Evolutionary conservation across 2,113 vertebrate genomes (phyloP).

Genomic region (Corapipo altera): DNA sequence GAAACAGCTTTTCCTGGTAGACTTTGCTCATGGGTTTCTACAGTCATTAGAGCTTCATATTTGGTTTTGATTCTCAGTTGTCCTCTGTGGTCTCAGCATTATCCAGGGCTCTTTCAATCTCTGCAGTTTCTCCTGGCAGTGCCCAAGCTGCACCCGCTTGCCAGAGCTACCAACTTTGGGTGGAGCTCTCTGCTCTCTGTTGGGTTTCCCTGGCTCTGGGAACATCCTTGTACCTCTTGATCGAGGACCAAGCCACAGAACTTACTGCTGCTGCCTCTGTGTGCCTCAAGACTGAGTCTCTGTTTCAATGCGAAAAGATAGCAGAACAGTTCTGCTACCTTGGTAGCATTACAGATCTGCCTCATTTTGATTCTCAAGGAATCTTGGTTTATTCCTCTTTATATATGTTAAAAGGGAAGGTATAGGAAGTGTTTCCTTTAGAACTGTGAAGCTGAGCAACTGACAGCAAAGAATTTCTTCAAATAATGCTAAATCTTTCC

Average conservation of each 20-base stretch:
- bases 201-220: rapidly evolving
- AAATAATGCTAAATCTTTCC: background rate
- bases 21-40: rapidly evolving
- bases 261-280: rapidly evolving
- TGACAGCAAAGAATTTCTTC: background rate
- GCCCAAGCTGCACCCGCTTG: rapidly evolving
- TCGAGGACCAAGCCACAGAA: rapidly evolving
- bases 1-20: background rate
- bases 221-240: rapidly evolving
- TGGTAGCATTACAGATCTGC: background rate
- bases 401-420: background rate
- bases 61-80: background rate
- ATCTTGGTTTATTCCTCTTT: background rate
- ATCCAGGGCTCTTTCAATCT: background rate
- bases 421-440: background rate
- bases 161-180: background rate
- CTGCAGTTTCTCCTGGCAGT: rapidly evolving
- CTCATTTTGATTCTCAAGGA: background rate
- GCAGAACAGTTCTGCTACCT: background rate
- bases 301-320: background rate
- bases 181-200: rapidly evolving
- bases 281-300: rapidly evolving
- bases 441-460: background rate
- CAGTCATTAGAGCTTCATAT: background rate
- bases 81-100: rapidly evolving